Conservation (phyloP, 1,140 invertebrate species). For the Platorchestia sp. region DNA sequence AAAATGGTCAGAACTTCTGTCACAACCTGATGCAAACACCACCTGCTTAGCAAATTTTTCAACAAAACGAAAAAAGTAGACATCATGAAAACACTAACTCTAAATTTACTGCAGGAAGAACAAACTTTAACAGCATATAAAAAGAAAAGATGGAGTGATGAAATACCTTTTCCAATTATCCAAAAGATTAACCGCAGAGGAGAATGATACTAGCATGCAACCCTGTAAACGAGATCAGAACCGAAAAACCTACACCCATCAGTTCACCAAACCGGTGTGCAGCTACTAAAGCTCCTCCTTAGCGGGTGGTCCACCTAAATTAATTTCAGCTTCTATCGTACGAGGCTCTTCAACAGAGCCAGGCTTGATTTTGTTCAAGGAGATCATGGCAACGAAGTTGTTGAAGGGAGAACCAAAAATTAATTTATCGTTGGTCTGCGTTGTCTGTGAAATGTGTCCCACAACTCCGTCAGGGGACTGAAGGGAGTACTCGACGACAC, state of each 20-base stretch:
- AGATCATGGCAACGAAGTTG: conserved; percentile 29
- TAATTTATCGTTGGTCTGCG: conserved; percentile 11
- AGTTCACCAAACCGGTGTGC: neutral
- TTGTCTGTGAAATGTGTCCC: neutral
- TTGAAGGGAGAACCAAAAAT: conserved; percentile 18
- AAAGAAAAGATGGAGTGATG: neutral
- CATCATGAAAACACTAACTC: neutral
- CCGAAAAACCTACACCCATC: neutral
- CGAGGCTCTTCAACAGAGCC: neutral
- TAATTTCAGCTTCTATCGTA: neutral
- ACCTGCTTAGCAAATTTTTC: too few relatives aligned
- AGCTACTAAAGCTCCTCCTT: neutral
- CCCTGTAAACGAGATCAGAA: neutral
- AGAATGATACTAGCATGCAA: neutral
- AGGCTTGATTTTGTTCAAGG: conserved; percentile 13
- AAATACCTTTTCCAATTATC: neutral
- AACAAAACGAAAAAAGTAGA: too few relatives aligned
- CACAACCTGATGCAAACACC: too few relatives aligned
- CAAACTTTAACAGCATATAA: neutral
- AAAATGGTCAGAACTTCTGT: too few relatives aligned
- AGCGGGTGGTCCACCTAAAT: neutral
- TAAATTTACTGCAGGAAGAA: neutral
- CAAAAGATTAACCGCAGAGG: neutral
- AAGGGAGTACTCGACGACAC: neutral
- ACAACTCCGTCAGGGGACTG: conserved; percentile 10